These are phyloP conservation scores for Addax nasomaculatus DNA, from an alignment of 2,113 vertebrate genomes.

Conservation along the genomic window DNA sequence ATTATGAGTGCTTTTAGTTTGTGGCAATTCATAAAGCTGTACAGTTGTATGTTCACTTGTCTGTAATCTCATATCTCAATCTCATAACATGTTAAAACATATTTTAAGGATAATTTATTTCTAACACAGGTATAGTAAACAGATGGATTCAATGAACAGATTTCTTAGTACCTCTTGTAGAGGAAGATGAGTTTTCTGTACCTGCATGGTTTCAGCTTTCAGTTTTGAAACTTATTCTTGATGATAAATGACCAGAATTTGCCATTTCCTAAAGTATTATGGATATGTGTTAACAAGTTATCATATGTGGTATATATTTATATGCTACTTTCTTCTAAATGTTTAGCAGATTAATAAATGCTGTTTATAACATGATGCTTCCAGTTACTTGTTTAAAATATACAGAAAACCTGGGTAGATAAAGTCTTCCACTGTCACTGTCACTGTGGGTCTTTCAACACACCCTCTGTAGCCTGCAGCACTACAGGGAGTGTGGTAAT, in stretches of 20 bases:
- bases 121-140: background rate
- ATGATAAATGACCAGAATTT: background rate
- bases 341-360: background rate
- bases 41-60: background rate
- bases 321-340: background rate
- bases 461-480: background rate
- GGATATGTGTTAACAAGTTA: background rate
- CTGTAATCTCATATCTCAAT: background rate
- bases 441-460: background rate
- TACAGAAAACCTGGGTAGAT: background rate
- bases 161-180: background rate
- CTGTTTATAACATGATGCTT: background rate
- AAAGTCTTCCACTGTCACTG: background rate
- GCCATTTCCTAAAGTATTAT: background rate
- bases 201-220: background rate
- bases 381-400: background rate
- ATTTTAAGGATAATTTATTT: background rate
- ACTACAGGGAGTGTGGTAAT: background rate
- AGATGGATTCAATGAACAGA: background rate
- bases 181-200: background rate
- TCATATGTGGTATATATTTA: background rate
- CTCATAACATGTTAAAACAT: background rate
- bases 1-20: background rate
- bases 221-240: background rate
- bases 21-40: background rate